Base-by-base conservation (phyloP, 2,797 vertebrate genomes). In the Falco concolor region DNA sequence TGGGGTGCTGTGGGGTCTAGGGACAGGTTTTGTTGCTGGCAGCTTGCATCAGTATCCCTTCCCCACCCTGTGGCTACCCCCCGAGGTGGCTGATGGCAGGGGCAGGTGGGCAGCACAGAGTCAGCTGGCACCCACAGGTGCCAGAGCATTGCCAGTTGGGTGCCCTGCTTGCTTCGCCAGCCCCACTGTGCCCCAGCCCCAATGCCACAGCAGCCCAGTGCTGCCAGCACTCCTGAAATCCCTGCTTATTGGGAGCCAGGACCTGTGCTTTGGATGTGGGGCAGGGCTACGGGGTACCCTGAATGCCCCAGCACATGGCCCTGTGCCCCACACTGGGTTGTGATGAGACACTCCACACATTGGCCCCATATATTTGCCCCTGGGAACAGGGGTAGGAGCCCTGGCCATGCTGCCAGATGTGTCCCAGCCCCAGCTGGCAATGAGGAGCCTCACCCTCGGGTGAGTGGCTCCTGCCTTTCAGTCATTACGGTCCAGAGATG, bases 321-420 rank as follows among this genome's bases (percentile, higher is more conserved):
- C 49, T 7, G 24, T 44, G 38, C 49, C 38, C 60, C 75, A 34
- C 24, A 5, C 7, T 7, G 38, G 30, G 18, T 18, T 28, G 49
- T 23, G 38, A n/a, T 0, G 15, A 47, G 47, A 30, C 59, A 63
- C 36, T 42, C 36, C 30, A 7, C 19, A 12, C 18, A 5, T 24
- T 23, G 59, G 38, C 23, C 59, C 47, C 49, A 13, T 52, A 6
- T 23, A 23, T 44, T 42, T 44, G 24, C 30, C 7, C 49, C 60
- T 42, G 59, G 49, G 36, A 52, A 19, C 34, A 32, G 34, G 44
- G 22, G 44, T 7, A 24, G 56, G 59, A 53, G 38, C 60, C 28
- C 49, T 64, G 49, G 30, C 49, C 32, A 2, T 52, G 47, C 24
- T 2, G 1, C 28, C 2, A 21, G 34, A 15, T 0, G 3, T 1